Evolutionary conservation across 2,113 vertebrate species (phyloP).

Genomic region (Amia ocellicauda): DNA sequence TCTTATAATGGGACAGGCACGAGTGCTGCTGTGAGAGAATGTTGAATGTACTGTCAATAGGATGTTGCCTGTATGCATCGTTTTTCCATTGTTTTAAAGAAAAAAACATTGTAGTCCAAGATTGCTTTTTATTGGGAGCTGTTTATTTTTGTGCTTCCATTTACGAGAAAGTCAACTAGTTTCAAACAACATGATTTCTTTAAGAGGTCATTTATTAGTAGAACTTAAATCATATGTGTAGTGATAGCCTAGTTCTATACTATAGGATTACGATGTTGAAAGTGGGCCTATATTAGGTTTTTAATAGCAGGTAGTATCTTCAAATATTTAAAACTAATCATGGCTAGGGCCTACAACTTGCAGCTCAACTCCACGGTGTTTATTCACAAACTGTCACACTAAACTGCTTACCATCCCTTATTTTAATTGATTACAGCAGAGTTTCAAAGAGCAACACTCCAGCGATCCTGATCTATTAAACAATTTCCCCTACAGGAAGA

Average conservation of each 20-base stretch:
- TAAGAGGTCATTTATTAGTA: slow-evolving; percentile 15
- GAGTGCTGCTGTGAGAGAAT: slow-evolving; percentile 30
- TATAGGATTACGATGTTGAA: slow-evolving; percentile 33
- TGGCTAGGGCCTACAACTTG: slow-evolving; percentile 40
- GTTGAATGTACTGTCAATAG: slow-evolving; percentile 59
- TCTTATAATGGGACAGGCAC: slow-evolving; percentile 24
- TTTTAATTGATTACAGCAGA: slow-evolving; percentile 39
- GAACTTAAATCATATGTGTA: slow-evolving; percentile 33
- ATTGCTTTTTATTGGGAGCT: slow-evolving; percentile 40
- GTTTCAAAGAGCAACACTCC: slow-evolving; percentile 39
- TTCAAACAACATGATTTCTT: slow-evolving; percentile 52
- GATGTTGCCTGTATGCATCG: slow-evolving; percentile 23
- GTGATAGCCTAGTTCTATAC: slow-evolving; percentile 32
- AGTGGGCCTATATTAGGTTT: slow-evolving; percentile 36
- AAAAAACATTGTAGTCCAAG: slow-evolving; percentile 39
- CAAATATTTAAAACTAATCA: slow-evolving; percentile 43
- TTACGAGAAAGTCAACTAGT: slow-evolving; percentile 41
- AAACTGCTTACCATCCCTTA: slow-evolving; percentile 56
- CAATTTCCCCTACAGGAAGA: slow-evolving; percentile 38
- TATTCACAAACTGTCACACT: slow-evolving; percentile 45
- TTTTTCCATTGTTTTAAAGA: slow-evolving; percentile 32
- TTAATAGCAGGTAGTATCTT: slow-evolving; percentile 69
- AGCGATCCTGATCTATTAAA: slow-evolving; percentile 32
- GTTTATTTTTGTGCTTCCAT: slow-evolving; percentile 62
- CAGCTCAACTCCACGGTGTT: slow-evolving; percentile 36